phyloP scores from a whole-genome alignment of 2,113 vertebrate species.

The Lynx canadensis region DNA sequence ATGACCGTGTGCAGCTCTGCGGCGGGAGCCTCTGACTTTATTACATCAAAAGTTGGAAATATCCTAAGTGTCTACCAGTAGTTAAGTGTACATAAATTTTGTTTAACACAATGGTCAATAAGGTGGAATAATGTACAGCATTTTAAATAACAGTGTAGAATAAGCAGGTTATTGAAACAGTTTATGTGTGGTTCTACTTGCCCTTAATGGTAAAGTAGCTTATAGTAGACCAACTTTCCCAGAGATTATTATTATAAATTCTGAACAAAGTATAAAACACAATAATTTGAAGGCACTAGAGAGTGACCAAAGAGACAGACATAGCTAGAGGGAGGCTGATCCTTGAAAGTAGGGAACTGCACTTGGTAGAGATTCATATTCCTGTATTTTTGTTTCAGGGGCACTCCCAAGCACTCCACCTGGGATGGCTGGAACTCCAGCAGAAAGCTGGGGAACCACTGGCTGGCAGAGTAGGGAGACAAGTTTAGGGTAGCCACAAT shows the following conservation, averaged over 20 bases:
- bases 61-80: background rate
- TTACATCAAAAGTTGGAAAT: background rate
- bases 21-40: background rate
- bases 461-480: background rate
- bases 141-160: background rate
- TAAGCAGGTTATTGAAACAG: background rate
- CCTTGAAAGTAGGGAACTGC: background rate
- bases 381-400: background rate
- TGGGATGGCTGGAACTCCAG: background rate
- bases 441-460: background rate
- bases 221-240: background rate
- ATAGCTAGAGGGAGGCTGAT: background rate
- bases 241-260: background rate
- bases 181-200: background rate
- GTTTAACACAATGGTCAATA: background rate
- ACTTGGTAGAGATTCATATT: background rate
- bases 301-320: no score
- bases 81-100: background rate
- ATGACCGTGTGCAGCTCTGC: background rate
- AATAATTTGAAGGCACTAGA: background rate
- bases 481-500: background rate
- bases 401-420: background rate
- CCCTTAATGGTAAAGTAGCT: background rate
- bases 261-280: background rate
- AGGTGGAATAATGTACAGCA: background rate